Evolutionary conservation across 2,113 vertebrate species (phyloP), one percentile per base, ranked within the genome.

Genomic region (Sapajus apella): DNA sequence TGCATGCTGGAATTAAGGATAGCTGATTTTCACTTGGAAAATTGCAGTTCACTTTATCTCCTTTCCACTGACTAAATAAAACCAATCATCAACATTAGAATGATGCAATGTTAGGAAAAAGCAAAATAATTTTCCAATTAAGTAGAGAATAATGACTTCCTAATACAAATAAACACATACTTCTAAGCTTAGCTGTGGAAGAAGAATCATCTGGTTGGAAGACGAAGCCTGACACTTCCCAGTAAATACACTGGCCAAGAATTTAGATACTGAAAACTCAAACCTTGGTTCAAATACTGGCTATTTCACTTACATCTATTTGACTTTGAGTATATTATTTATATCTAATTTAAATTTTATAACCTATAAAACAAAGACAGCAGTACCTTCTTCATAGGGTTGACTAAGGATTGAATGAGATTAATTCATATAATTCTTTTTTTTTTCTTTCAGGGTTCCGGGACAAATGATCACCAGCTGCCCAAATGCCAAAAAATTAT

Each of bases 401-500:
- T 73, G 13, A 50, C 25, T 79, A 72, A 82, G 7, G 70, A 43
- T 85, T 70, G 80, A 76, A 47, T 11, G 17, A 47, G 25, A 87
- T 64, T 50, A 70, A 88, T 80, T 68, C 12, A n/a, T 61, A 73
- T 23, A 83, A 73, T 87, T 80, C 6, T 81, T 64, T 52, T 1
- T 52, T 52, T 17, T 50, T 45, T 45, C n/a, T 52, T 52, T 52
- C 16, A 92, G 99, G 98, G 98, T 98, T 99, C 99, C 98, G 0
- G 98, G 99, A 99, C 30, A 0, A 0, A 0, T 32, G 99, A 96
- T 99, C 99, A 99, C 98, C 37, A 35, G 98, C 99, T 90, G 0
- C 98, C 99, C 99, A 6, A 0, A 0, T 0, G 0, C 0, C 82
- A 99, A 99, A 99, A 98, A 99, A 99, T 99, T 99, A 86, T 99